Evolutionary conservation across 2,113 vertebrate genomes (phyloP).

Genomic region (Arvicanthis niloticus): DNA sequence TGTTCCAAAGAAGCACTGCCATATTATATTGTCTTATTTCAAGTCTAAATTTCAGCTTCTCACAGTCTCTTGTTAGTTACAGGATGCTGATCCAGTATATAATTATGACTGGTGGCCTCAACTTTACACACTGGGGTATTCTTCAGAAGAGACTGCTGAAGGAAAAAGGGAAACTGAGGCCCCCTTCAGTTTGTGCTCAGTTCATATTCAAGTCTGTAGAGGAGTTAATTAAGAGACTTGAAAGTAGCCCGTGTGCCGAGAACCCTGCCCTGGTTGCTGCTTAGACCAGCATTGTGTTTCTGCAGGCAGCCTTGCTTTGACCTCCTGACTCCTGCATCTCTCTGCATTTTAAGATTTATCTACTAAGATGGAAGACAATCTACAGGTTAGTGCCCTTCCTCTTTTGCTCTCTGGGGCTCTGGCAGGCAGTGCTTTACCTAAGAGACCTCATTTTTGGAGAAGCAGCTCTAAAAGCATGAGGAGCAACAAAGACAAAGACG

Average conservation of each 20-base stretch:
- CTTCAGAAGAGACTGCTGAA: not conserved
- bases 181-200: not conserved
- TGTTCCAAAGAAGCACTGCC: not conserved
- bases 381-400: too few species aligned
- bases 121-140: not conserved
- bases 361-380: not conserved
- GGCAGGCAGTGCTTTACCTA: not conserved
- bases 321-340: not conserved
- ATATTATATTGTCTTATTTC: not conserved
- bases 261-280: not conserved
- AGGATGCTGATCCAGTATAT: not conserved
- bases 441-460: not conserved
- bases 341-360: not conserved
- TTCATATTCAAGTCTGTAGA: not conserved
- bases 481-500: not conserved
- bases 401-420: not conserved
- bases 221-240: not conserved
- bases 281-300: not conserved
- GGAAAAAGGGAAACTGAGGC: not conserved
- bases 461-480: not conserved
- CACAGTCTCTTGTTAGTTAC: not conserved
- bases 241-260: not conserved
- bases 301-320: not conserved
- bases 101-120: not conserved
- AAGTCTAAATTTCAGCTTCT: slow-evolving; percentile 37